Base-by-base conservation (phyloP, 2,888 invertebrate species). In the Gastrophysa polygoni region DNA sequence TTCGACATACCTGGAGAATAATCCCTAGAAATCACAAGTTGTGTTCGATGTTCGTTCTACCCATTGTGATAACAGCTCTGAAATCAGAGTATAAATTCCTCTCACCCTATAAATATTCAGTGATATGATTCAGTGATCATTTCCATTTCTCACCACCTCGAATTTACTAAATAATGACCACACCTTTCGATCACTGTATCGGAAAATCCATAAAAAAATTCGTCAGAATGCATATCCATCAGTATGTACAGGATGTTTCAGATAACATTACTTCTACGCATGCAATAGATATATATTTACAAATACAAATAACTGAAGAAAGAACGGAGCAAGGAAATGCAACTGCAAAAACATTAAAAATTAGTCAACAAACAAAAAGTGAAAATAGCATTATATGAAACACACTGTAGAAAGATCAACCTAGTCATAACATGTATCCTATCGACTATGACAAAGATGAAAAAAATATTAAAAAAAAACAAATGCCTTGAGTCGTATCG, bases 191-290 rank as follows among this genome's bases (percentile, higher is more conserved):
- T 64, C 61, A 66, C 59, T 56, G 62, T 66, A 66, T 61, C 65
- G 67, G 67, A 66, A 68, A 64, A 62, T 63, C 63, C 66, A 62
- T 62, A 66, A 65, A 64, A 62, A 66, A 64, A 63, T 58, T 57
- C 56, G 60, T 64, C 57, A 63, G 62, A 58, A 60, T 60, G 57
- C 55, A 48, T 48, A 59, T 57, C 57, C 61, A 60, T 57, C 56
- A 43, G 48, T 62, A 67, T 62, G 38, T 65, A 70, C 68, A 68
- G 71, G 58, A 67, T 70, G 69, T 71, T 68, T 70, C 71, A 71
- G 69, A 71, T 68, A 71, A 71, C 68, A 63, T 63, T 67, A 66
- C 63, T 71, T 59, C 64, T 63, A 59, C 60, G 59, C 59, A 57
- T 64, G 61, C 59, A 61, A 47, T 43, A 55, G 47, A 56, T 48